Conservation (phyloP, 2,113 vertebrate species). For the Sceloporus undulatus region DNA sequence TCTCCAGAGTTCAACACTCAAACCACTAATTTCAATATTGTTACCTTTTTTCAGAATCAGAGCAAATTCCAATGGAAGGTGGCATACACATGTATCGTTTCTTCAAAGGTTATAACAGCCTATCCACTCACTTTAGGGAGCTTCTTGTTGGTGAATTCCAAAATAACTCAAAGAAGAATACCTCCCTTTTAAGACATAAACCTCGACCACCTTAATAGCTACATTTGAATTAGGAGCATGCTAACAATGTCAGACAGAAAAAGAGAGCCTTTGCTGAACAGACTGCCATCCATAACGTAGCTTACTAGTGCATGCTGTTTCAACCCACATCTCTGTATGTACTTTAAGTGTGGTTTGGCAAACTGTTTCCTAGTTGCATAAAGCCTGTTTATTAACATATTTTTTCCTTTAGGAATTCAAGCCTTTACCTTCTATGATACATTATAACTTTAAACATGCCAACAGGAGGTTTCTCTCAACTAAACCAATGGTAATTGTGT, state of each 20-base stretch:
- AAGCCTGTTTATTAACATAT: constrained; percentile 2
- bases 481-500: neutral
- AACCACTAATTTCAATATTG: no score
- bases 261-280: no score
- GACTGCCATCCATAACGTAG: neutral
- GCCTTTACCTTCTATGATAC: constrained; percentile 22
- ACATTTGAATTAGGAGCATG: neutral
- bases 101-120: neutral
- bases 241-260: neutral
- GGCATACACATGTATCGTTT: neutral
- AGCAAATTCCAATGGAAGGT: neutral
- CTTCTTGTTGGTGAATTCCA: neutral
- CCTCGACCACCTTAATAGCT: neutral
- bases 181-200: neutral
- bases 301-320: accelerated
- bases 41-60: neutral
- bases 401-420: constrained; percentile 34
- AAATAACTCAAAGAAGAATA: neutral
- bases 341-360: constrained; percentile 26
- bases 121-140: neutral
- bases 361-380: constrained; percentile 11
- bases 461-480: constrained; percentile 41
- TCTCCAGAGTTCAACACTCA: no score
- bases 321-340: constrained; percentile 15
- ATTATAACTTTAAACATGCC: constrained; percentile 24